phyloP scores from a whole-genome alignment of 2,888 invertebrate genomes.

The Hololepta plana region DNA sequence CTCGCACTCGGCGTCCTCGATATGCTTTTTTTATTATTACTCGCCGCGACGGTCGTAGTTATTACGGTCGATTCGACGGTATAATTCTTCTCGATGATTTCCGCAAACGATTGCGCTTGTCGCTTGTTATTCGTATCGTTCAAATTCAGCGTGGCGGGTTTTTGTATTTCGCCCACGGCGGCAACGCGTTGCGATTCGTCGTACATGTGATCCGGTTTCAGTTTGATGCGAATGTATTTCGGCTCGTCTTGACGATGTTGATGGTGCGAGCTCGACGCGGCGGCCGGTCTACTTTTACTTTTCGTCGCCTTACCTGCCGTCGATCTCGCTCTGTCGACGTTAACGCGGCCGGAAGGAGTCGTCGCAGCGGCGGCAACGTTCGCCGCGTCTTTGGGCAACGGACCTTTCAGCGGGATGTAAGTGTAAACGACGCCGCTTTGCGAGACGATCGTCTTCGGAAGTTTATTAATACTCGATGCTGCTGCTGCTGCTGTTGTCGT shows the following conservation, averaged over 20 bases:
- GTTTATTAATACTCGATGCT: too few species aligned
- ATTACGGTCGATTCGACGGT: too few species aligned
- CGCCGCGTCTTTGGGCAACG: conserved; percentile 17
- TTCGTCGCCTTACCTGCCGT: too few species aligned
- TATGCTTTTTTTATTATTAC: conserved; percentile 13
- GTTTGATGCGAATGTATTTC: conserved; percentile 44
- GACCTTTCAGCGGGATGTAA: conserved; percentile 30
- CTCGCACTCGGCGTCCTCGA: conserved; percentile 21
- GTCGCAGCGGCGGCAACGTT: conserved; percentile 5
- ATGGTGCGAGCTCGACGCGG: conserved; percentile 7
- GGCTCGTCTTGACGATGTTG: conserved; percentile 18
- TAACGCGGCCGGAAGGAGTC: too few species aligned
- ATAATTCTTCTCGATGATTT: conserved; percentile 15
- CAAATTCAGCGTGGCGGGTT: conserved; percentile 43
- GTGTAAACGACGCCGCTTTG: conserved; percentile 27
- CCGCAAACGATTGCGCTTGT: conserved; percentile 26
- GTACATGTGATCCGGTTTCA: conserved; percentile 60
- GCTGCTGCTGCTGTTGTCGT: too few species aligned
- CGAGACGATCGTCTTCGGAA: conserved; percentile 21
- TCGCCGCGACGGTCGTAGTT: too few species aligned
- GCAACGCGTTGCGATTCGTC: conserved; percentile 26
- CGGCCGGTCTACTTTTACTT: too few species aligned
- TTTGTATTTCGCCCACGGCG: conserved; percentile 24
- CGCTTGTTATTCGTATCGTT: conserved; percentile 22
- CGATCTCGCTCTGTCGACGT: too few species aligned